Percentiles rank a stretch among this genome's conserved stretches.
phyloP scores from a whole-genome alignment of 2,888 invertebrate species.

The Caenorhabditis becei region DNA sequence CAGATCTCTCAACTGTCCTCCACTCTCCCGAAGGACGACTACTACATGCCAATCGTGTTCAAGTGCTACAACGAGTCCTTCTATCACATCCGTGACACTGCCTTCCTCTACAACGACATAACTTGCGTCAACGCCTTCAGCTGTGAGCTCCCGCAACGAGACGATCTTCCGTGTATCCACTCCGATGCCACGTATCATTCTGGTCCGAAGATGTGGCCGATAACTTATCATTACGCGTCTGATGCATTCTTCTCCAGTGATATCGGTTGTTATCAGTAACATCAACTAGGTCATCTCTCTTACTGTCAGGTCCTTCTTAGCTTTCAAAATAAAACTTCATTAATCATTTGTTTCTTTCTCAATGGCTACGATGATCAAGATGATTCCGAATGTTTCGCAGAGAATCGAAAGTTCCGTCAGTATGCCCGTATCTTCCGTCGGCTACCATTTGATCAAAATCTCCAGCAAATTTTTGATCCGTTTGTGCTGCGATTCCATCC shows the following conservation, averaged over 20 bases:
- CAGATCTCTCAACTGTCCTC: constrained; percentile 16
- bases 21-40: constrained; percentile 42
- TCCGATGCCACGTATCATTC: constrained; percentile 59
- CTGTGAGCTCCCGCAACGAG: constrained; percentile 52
- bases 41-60: constrained; percentile 56
- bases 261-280: constrained; percentile 61
- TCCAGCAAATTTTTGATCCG: neutral
- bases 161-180: constrained; percentile 44
- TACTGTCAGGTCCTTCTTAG: neutral
- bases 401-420: neutral
- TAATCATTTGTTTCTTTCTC: neutral
- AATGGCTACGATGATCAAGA: neutral
- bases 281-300: neutral
- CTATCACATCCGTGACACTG: constrained; percentile 43
- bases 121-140: constrained; percentile 52
- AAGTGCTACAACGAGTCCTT: constrained; percentile 57
- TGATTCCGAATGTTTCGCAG: neutral
- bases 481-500: neutral
- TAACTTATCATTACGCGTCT: constrained; percentile 50
- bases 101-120: constrained; percentile 40
- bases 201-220: constrained; percentile 55
- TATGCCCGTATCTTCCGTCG: neutral
- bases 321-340: neutral
- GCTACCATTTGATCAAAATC: neutral
- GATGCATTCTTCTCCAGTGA: constrained; percentile 30